Base-by-base conservation (phyloP, 2,113 vertebrate species). In the Suricata suricatta region DNA sequence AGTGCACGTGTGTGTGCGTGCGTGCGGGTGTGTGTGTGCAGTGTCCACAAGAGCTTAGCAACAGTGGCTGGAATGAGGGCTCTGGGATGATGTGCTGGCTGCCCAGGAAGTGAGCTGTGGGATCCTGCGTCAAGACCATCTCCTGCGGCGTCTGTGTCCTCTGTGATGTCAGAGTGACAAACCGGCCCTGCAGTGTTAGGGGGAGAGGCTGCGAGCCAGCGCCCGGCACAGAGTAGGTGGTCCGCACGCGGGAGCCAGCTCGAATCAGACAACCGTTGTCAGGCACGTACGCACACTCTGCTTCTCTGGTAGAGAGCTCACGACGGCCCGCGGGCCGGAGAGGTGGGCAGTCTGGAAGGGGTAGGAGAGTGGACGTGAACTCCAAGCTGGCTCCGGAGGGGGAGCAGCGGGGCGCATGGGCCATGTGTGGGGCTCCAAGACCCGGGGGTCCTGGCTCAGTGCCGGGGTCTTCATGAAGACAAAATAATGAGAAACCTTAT, bases 401-500 rank as follows among this genome's bases (percentile, higher is more conserved):
- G 16, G 29, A 23, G 19, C 19, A 9, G 66, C 25, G 3, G 13
- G 11, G n/a, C 33, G 57, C 57, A 8, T 0, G 7, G 33, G 54
- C 25, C 63, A 1, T 1, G 7, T 0, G 0, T 5, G 47, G 60
- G 47, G 19, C 60, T 31, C 52, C 2, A 29, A 23, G n/a, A n/a
- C 2, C 19, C 44, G 13, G 74, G 44, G 76, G 11, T 38, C 47
- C 12, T 16, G 47, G n/a, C 64, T 19, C 25, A 6, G 13, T 11
- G 19, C 5, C 0, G 1, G 23, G 54, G 29, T 35, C 35, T 4
- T 1, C 38, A 57, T 29, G 68, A 81, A 25, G 47, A 25, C 8
- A 35, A 14, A 66, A 68, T 79, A 31, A 76, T 8, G 23, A 77
- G n/a, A 33, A 31, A 72, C 5, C 14, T 8, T 27, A 41, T 57